Conservation (phyloP, 1,140 invertebrate genomes). For the Aradophagus sp. region DNA sequence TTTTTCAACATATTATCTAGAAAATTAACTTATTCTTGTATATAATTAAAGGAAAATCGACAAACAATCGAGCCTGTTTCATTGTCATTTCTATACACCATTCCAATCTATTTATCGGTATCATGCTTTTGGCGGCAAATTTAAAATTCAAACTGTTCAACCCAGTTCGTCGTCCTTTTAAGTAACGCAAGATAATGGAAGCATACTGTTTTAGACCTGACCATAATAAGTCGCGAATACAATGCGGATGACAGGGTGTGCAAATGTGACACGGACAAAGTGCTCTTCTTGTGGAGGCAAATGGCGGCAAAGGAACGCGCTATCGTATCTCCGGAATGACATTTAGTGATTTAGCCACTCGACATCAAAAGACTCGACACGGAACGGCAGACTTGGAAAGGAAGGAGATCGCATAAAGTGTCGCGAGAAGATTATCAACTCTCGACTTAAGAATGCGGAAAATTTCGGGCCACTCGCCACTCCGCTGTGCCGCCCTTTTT, state of each 20-base stretch:
- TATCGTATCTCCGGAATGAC: constrained; percentile 30
- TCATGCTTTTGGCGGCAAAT: too few species aligned
- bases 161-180: too few species aligned
- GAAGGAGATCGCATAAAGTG: constrained; percentile 57
- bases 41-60: too few species aligned
- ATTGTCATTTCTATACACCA: too few species aligned
- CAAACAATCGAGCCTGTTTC: too few species aligned
- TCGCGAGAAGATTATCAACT: constrained; percentile 63
- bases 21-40: too few species aligned
- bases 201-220: too few species aligned
- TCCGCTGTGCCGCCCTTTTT: constrained; percentile 13
- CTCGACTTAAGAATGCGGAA: constrained; percentile 61
- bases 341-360: constrained; percentile 34
- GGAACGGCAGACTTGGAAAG: constrained; percentile 36
- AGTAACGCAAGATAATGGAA: too few species aligned
- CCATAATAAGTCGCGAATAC: not conserved
- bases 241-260: not conserved
- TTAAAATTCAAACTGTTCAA: too few species aligned
- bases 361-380: constrained; percentile 49
- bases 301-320: constrained; percentile 31
- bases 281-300: constrained; percentile 10
- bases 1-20: too few species aligned
- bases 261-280: constrained; percentile 31
- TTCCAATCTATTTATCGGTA: too few species aligned
- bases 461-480: constrained; percentile 50